Conservation (phyloP, 2,113 vertebrate genomes). For the Calidris pygmaea region DNA sequence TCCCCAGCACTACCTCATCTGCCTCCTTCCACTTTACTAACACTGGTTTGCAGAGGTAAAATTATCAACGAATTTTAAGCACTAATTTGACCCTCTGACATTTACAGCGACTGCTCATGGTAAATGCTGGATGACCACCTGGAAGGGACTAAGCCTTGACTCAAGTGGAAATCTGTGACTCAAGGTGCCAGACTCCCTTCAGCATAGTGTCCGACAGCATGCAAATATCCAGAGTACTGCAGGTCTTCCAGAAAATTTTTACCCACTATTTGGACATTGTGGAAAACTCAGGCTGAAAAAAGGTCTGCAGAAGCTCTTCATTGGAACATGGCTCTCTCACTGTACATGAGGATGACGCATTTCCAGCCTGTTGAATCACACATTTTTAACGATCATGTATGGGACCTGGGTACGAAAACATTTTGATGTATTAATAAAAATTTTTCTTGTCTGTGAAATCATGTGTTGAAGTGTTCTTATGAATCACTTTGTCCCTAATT, state of each 20-base stretch:
- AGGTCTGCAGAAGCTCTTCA: background rate
- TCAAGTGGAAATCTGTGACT: background rate
- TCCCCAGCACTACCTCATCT: background rate
- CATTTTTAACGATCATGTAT: background rate
- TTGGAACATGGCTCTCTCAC: background rate
- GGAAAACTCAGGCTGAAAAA: background rate
- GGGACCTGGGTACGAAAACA: background rate
- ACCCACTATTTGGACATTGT: background rate
- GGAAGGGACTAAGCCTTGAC: background rate
- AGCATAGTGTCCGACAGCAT: fast-evolving
- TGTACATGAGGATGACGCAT: background rate
- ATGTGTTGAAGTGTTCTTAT: background rate
- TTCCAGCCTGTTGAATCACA: background rate
- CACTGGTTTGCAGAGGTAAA: background rate
- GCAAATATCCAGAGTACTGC: background rate
- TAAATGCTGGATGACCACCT: background rate
- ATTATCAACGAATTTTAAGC: background rate
- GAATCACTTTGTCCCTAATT: background rate
- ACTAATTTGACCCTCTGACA: background rate
- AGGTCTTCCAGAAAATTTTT: background rate
- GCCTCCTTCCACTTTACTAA: background rate
- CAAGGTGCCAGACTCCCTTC: background rate
- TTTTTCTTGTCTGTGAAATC: background rate
- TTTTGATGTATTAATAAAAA: background rate
- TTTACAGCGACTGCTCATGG: background rate